Percentiles rank a stretch among this genome's conserved stretches.
Conservation (phyloP, 1,140 invertebrate genomes). For the Triops cancriformis region DNA sequence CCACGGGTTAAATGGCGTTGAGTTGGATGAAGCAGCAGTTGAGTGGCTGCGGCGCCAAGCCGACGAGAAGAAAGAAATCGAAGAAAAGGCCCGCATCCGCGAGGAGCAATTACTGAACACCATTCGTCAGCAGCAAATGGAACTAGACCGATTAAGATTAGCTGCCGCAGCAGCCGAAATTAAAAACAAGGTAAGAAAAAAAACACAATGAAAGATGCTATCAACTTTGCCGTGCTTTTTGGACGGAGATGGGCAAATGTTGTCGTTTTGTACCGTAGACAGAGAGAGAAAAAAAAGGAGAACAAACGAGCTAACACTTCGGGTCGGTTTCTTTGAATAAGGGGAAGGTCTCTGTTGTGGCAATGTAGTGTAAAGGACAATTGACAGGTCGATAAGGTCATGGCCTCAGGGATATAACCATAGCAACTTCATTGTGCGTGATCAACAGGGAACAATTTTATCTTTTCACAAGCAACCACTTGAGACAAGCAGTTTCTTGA, state of each 20-base stretch:
- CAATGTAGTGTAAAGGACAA: background rate
- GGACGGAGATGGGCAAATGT: background rate
- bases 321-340: background rate
- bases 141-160: conserved; percentile 32
- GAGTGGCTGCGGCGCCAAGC: conserved; percentile 3
- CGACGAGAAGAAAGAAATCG: conserved; percentile 32
- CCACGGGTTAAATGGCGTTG: background rate
- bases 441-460: background rate
- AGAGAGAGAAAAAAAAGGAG: background rate
- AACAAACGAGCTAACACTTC: background rate
- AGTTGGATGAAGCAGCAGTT: background rate
- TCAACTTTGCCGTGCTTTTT: background rate
- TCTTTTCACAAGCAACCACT: too few species aligned
- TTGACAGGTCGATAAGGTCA: background rate
- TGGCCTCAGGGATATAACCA: background rate
- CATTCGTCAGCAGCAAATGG: conserved; percentile 31
- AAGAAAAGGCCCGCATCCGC: conserved; percentile 34
- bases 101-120: conserved; percentile 34
- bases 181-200: conserved; percentile 23
- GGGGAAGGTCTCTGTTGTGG: background rate
- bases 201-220: too few species aligned
- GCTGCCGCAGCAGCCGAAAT: conserved; percentile 21
- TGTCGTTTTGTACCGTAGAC: background rate
- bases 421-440: background rate
- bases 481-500: too few species aligned